phyloP scores from a whole-genome alignment of 2,113 vertebrate species.

The Saccopteryx leptura region DNA sequence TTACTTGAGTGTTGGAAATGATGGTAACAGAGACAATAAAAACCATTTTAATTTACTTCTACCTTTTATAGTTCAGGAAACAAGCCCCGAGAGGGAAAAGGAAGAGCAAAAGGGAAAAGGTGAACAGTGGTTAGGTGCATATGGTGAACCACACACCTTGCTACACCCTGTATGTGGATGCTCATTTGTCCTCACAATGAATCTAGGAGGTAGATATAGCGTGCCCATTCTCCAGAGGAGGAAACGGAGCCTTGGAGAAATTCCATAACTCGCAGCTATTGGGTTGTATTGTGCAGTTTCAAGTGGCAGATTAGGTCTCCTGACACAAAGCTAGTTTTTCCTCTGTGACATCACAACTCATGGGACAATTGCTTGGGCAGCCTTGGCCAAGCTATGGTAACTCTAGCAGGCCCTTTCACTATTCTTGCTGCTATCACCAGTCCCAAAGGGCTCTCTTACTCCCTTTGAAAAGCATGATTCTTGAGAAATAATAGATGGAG shows the following conservation, averaged over 20 bases:
- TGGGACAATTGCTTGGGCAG: neutral
- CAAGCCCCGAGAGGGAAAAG: neutral
- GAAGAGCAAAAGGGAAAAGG: neutral
- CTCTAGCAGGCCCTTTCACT: neutral
- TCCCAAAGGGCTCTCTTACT: neutral
- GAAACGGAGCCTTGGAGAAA: neutral
- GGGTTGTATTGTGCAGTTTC: neutral
- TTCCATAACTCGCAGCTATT: too few relatives aligned
- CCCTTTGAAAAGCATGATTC: neutral
- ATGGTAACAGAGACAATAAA: neutral
- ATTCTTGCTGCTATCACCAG: neutral
- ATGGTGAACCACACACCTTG: neutral
- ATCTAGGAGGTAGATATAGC: neutral
- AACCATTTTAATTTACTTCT: neutral
- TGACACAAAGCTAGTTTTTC: rapidly evolving
- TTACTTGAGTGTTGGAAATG: neutral
- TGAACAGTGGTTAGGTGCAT: neutral
- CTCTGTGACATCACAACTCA: neutral
- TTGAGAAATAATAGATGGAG: neutral
- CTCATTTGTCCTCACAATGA: neutral
- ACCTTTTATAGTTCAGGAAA: neutral
- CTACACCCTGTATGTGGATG: rapidly evolving
- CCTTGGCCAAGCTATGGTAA: neutral
- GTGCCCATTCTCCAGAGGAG: neutral
- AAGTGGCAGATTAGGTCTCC: neutral